These are phyloP conservation scores for Timema cristinae DNA, from an alignment of 2,888 invertebrate species.

Conservation along the genomic window DNA sequence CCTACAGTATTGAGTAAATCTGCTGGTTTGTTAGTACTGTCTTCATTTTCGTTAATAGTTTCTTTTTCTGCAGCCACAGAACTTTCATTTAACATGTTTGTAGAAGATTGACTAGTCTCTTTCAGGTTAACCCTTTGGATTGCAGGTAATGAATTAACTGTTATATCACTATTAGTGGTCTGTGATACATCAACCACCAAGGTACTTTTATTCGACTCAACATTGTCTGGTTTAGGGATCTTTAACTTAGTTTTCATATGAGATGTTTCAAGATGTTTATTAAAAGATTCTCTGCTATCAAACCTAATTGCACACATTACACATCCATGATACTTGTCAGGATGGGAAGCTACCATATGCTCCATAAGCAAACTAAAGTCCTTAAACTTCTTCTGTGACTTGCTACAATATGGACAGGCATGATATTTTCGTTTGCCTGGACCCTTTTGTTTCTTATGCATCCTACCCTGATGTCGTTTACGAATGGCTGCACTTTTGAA, in stretches of 20 bases:
- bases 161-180: neutral
- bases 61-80: neutral
- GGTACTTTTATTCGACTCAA: neutral
- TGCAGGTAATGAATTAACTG: neutral
- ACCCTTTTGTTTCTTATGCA: conserved; percentile 11
- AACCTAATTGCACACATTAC: conserved; percentile 14
- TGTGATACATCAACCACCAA: neutral
- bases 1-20: neutral
- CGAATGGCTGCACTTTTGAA: conserved; percentile 27
- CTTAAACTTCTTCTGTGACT: conserved; percentile 12
- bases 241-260: conserved; percentile 19
- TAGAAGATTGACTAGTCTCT: neutral
- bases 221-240: neutral
- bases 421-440: conserved; percentile 15
- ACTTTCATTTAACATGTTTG: conserved; percentile 2
- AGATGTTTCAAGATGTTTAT: conserved; percentile 14
- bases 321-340: conserved; percentile 23
- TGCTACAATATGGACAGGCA: conserved; percentile 16
- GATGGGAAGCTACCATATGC: conserved; percentile 12
- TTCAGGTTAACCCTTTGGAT: neutral
- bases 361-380: neutral
- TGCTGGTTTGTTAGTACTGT: neutral
- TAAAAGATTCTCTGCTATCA: conserved; percentile 2
- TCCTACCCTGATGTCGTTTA: conserved; percentile 26
- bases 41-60: neutral